These are phyloP conservation scores for Syncerus caffer DNA, from an alignment of 2,797 vertebrate genomes.

Conservation along the genomic window DNA sequence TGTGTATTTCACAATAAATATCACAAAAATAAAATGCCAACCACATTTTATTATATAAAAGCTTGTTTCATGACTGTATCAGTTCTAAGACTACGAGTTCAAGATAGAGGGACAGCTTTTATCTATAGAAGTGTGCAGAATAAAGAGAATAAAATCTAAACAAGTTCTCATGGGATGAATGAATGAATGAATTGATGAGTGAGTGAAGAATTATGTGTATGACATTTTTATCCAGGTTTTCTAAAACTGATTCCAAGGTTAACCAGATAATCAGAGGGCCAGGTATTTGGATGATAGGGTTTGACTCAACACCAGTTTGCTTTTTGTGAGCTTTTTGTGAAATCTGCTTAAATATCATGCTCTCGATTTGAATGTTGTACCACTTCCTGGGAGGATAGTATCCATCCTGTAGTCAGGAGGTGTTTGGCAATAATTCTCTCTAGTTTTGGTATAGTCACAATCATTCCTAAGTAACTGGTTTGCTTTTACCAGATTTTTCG, in stretches of 20 bases:
- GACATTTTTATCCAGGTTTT: neutral
- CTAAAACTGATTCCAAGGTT: neutral
- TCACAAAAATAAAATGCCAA: neutral
- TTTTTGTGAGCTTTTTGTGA: neutral
- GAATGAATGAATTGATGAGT: neutral
- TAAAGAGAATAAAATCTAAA: neutral
- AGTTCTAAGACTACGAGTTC: neutral
- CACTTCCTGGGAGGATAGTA: neutral
- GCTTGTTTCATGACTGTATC: neutral
- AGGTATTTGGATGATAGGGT: neutral
- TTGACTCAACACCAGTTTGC: neutral
- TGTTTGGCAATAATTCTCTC: neutral
- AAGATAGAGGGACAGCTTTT: neutral
- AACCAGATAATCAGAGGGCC: neutral
- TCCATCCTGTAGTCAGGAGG: neutral
- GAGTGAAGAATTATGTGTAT: neutral
- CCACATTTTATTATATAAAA: neutral
- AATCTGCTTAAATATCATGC: neutral
- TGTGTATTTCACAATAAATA: neutral
- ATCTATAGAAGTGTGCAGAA: neutral
- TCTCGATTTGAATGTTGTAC: neutral
- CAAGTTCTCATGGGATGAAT: neutral
- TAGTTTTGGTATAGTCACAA: neutral
- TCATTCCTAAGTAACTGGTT: neutral
- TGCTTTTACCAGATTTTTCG: neutral